Evolutionary conservation across 2,888 invertebrate genomes (phyloP).

Genomic region (Andrena haemorrhoa): DNA sequence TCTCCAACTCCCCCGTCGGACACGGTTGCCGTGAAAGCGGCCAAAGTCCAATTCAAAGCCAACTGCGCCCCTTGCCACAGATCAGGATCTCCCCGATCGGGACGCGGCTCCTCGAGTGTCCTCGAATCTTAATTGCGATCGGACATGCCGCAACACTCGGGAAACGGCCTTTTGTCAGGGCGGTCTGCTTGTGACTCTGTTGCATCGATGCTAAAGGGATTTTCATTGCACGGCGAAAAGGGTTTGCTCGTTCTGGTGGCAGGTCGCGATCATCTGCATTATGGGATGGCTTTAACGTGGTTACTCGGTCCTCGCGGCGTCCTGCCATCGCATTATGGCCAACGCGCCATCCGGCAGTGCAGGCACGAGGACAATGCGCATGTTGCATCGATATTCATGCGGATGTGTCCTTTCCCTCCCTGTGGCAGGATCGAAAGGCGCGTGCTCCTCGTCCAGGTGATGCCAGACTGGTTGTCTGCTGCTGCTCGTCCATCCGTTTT

Average conservation of each 20-base stretch:
- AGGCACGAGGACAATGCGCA: slow-evolving; percentile 65
- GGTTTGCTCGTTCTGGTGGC: slow-evolving; percentile 43
- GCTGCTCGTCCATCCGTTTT: slow-evolving; percentile 56
- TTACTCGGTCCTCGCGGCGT: slow-evolving; percentile 56
- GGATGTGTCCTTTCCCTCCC: slow-evolving; percentile 39
- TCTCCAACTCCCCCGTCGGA: not conserved
- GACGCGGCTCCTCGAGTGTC: slow-evolving; percentile 7
- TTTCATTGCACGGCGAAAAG: slow-evolving; percentile 63
- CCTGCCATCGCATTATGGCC: slow-evolving; percentile 64
- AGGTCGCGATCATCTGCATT: slow-evolving; percentile 51
- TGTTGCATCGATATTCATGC: slow-evolving; percentile 74
- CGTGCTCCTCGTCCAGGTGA: slow-evolving; percentile 76
- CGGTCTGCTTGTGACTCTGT: slow-evolving; percentile 34
- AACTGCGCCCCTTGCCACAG: not conserved
- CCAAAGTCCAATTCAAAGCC: slow-evolving; percentile 1
- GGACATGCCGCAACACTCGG: slow-evolving; percentile 35
- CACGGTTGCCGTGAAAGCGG: not conserved
- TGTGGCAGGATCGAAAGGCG: slow-evolving; percentile 58
- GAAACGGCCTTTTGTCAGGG: slow-evolving; percentile 38
- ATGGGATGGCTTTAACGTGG: slow-evolving; percentile 40
- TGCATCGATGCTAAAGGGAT: slow-evolving; percentile 68
- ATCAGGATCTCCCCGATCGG: not conserved
- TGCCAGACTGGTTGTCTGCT: slow-evolving; percentile 58
- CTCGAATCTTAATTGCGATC: slow-evolving; percentile 47
- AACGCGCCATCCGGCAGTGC: slow-evolving; percentile 44